These are phyloP conservation scores for Cryptus viduatorius DNA, from an alignment of 2,888 invertebrate species.

Conservation along the genomic window DNA sequence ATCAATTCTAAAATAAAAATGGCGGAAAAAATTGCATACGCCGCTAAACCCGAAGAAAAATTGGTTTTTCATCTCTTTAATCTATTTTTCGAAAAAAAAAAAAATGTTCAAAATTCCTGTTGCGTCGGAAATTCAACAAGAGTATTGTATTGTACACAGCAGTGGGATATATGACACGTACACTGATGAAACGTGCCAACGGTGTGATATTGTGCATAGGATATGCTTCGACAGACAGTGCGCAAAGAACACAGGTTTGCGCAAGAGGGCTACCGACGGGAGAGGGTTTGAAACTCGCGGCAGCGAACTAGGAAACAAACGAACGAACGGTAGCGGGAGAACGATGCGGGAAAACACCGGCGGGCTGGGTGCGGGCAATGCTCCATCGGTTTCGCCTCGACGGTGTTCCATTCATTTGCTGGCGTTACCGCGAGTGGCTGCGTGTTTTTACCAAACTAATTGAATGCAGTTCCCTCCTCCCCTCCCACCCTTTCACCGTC, in stretches of 20 bases:
- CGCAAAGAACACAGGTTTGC: constrained; percentile 12
- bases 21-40: background rate
- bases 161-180: background rate
- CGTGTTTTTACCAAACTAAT: constrained; percentile 79
- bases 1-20: too few species aligned
- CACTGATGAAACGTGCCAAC: background rate
- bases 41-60: background rate
- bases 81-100: background rate
- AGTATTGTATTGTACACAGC: background rate
- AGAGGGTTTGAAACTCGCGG: constrained; percentile 14
- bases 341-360: constrained; percentile 1
- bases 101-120: background rate
- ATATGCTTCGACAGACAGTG: background rate
- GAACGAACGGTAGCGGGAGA: constrained; percentile 24
- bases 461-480: constrained; percentile 75
- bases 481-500: background rate
- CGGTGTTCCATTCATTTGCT: constrained; percentile 76
- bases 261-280: constrained; percentile 1
- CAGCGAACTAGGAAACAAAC: constrained; percentile 12
- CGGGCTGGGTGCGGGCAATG: constrained; percentile 20
- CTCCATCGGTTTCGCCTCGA: constrained; percentile 48
- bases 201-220: background rate
- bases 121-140: background rate
- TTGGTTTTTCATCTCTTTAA: background rate
- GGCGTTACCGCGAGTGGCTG: constrained; percentile 76